Percentiles rank a stretch among this genome's conserved stretches.
phyloP scores from a whole-genome alignment of 37 sponge, comb jelly and placozoan genomes.

The Agelas oroides region DNA sequence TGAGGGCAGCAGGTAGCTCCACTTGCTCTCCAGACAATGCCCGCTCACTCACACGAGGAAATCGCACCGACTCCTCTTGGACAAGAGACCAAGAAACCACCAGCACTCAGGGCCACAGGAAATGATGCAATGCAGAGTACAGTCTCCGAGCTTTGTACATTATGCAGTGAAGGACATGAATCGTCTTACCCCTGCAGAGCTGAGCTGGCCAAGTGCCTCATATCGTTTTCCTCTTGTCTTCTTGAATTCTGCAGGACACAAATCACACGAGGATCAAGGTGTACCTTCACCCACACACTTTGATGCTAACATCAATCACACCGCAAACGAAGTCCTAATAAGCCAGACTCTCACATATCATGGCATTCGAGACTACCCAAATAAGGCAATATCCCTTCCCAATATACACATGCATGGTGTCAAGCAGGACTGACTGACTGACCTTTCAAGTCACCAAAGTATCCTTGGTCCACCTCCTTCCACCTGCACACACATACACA shows the following conservation, averaged over 20 bases:
- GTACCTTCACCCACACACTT: too few relatives aligned
- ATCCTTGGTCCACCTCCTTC: constrained; percentile 25
- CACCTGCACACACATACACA: background rate
- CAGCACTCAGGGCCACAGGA: too few relatives aligned
- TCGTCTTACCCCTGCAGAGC: constrained; percentile 13
- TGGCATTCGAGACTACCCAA: too few relatives aligned
- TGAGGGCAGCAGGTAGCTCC: constrained; percentile 4
- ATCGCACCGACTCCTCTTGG: constrained; percentile 28
- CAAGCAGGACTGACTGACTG: background rate
- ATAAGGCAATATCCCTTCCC: too few relatives aligned
- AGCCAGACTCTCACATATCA: too few relatives aligned
- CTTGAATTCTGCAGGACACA: constrained; percentile 25
- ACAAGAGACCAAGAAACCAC: background rate
- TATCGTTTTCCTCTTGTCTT: constrained; percentile 28
- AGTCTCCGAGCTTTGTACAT: too few relatives aligned
- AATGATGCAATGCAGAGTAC: too few relatives aligned
- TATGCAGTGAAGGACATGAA: too few relatives aligned
- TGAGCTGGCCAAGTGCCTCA: constrained; percentile 18
- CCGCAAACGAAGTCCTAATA: too few relatives aligned
- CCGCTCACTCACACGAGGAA: constrained; percentile 13
- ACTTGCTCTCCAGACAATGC: constrained; percentile 6
- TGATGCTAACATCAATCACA: too few relatives aligned
- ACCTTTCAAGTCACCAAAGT: constrained; percentile 35
- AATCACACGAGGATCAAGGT: background rate
- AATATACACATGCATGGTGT: too few relatives aligned